Conservation (phyloP, 2,113 vertebrate genomes). For the Zapornia atra region DNA sequence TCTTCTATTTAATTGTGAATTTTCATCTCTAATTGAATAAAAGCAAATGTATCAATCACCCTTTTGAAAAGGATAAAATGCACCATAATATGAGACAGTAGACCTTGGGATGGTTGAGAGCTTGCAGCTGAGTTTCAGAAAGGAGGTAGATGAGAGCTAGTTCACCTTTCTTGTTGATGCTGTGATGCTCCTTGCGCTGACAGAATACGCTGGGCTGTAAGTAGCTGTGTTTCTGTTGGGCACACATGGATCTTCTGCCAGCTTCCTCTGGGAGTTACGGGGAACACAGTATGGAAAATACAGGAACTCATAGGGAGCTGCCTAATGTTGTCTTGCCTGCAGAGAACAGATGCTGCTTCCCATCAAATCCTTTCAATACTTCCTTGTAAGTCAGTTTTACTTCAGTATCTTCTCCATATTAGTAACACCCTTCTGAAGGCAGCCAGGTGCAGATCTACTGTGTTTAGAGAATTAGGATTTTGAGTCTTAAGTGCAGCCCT, state of each 20-base stretch:
- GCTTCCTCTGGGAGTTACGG: not conserved
- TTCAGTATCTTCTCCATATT: not conserved
- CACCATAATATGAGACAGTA: not conserved
- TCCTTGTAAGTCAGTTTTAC: not conserved
- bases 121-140: constrained; percentile 6
- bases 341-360: not conserved
- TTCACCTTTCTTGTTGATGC: not conserved
- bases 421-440: not conserved
- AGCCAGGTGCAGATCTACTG: not conserved
- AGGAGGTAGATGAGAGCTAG: not conserved
- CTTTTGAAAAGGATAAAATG: not conserved
- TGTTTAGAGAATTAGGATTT: not conserved
- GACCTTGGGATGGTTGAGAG: not conserved
- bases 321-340: not conserved
- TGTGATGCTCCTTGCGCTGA: not conserved
- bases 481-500: not conserved
- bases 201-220: not conserved
- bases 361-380: not conserved
- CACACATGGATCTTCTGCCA: not conserved
- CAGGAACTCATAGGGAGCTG: not conserved
- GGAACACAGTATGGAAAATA: not conserved
- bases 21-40: not conserved
- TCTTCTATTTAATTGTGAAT: not conserved
- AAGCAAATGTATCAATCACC: not conserved
- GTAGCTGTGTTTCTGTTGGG: not conserved